A percentile compares a stretch with the other conserved stretches of the same genome.
These are phyloP conservation scores for Manacus vitellinus DNA, from an alignment of 2,113 vertebrate genomes.

Conservation along the genomic window DNA sequence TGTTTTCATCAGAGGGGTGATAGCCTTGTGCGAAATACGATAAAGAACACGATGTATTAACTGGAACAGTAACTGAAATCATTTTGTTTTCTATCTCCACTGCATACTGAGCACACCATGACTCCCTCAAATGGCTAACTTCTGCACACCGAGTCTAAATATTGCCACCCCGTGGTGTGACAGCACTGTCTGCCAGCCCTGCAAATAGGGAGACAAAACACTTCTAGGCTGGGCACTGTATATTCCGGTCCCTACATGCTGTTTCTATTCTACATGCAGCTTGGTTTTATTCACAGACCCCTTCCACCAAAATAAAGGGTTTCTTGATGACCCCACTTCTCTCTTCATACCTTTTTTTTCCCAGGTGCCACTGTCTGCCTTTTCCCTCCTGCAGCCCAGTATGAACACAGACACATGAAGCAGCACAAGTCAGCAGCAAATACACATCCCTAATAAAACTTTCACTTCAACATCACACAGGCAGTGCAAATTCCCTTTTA, in stretches of 20 bases:
- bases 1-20: background rate
- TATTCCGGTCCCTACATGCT: background rate
- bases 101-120: background rate
- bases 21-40: background rate
- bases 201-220: background rate
- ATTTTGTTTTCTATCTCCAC: slow-evolving; percentile 24
- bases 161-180: slow-evolving; percentile 52
- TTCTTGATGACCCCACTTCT: background rate
- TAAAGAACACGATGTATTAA: slow-evolving; percentile 35
- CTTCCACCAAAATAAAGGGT: background rate
- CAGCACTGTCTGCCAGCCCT: slow-evolving; percentile 5
- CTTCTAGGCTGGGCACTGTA: background rate
- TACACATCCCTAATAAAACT: background rate
- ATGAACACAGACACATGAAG: background rate
- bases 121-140: slow-evolving; percentile 30
- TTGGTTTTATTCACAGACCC: background rate
- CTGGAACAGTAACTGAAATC: slow-evolving; percentile 56
- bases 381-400: background rate
- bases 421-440: background rate
- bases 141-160: slow-evolving; percentile 3
- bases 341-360: too few species aligned
- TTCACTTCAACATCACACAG: background rate
- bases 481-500: background rate
- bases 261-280: background rate
- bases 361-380: background rate